phyloP scores from a whole-genome alignment of 2,888 invertebrate species.

The Thymelicus sylvestris region DNA sequence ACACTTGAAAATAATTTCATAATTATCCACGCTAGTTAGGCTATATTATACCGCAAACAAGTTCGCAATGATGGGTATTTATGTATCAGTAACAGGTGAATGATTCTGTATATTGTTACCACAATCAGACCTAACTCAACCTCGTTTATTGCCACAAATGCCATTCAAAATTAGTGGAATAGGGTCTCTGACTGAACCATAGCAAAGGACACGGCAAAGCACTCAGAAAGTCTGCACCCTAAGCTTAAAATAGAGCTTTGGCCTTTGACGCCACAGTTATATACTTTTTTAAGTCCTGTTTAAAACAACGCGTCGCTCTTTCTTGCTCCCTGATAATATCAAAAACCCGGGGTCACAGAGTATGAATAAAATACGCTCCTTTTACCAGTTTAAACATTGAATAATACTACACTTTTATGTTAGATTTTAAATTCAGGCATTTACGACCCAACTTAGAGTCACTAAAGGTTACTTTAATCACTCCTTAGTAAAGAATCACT shows the following conservation, averaged over 20 bases:
- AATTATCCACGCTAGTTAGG: too few species aligned
- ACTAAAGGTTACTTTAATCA: too few species aligned
- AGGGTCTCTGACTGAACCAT: conserved; percentile 10
- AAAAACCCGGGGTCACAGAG: neutral
- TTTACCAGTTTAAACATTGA: too few species aligned
- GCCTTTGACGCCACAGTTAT: conserved; percentile 46
- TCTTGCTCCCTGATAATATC: conserved; percentile 2
- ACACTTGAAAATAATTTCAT: too few species aligned
- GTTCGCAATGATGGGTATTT: too few species aligned
- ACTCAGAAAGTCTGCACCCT: conserved; percentile 67
- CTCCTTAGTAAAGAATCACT: too few species aligned
- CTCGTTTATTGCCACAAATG: neutral
- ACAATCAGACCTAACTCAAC: neutral
- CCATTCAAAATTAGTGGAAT: conserved; percentile 27
- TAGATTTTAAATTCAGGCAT: too few species aligned
- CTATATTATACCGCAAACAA: too few species aligned
- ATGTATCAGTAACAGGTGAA: too few species aligned
- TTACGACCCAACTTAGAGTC: too few species aligned
- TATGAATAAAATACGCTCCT: neutral
- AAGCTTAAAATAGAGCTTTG: conserved; percentile 62
- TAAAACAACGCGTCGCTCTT: conserved; percentile 15
- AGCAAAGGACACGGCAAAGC: conserved; percentile 67
- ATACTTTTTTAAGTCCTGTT: conserved; percentile 69
- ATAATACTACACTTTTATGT: too few species aligned
- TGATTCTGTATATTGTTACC: too few species aligned